Base-by-base conservation (phyloP, 2,113 vertebrate species). In the Chlorodrepanis virens region DNA sequence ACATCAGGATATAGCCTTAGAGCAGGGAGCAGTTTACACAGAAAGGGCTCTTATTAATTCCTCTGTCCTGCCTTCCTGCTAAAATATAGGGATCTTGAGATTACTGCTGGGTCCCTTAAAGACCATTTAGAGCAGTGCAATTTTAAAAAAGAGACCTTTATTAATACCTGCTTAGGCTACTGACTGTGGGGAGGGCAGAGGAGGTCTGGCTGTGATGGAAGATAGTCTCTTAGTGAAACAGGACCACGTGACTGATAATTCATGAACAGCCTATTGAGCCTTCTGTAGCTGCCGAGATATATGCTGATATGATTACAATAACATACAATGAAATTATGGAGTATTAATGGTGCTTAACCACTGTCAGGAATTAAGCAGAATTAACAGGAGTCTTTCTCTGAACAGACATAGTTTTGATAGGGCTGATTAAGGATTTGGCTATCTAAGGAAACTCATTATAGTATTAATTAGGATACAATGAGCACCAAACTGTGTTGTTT, bases 81-180 rank as follows among this genome's bases (percentile, higher is more conserved):
- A 98, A 98, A 98, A 98, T 98, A 98, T 98, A 98, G 98, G 98
- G 97, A 98, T 98, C 97, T 98, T 97, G 98, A 98, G 98, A 98
- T 98, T 98, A 99, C 98, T 98, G 97, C 97, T 97, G 98, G 98
- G 98, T 98, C 97, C 98, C 98, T 98, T 98, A 98, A 98, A 98
- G 98, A 98, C 98, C 97, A 98, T 98, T 98, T 98, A 98, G 98
- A 98, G 98, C 97, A 98, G 97, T 97, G 97, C 98, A 98, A 97
- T 98, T 98, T 98, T 98, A 98, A 98, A 98, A 98, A 97, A 96
- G 98, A 98, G 98, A 98, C 98, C 98, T 98, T 98, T 98, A 98
- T 98, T 99, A 99, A 98, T 98, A 98, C 97, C 97, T 99, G 98
- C 98, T 98, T 97, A 98, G 98, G 98, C 96, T 98, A 97, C 97